These are phyloP conservation scores for Hypothenemus hampei DNA, from an alignment of 1,140 invertebrate species.

Conservation along the genomic window DNA sequence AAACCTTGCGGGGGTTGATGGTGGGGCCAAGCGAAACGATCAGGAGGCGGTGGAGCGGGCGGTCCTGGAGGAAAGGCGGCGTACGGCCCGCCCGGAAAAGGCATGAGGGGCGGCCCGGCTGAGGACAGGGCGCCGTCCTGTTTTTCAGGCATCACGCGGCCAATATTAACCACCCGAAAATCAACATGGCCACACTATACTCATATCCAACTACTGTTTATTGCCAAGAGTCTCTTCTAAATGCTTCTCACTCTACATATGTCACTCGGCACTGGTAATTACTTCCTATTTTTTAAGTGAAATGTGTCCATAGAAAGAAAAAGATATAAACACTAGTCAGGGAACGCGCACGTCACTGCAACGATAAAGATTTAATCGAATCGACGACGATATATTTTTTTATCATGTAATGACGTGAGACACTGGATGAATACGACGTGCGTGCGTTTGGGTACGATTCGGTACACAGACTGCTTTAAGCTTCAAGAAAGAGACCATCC, in stretches of 20 bases:
- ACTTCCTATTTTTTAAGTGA: not conserved
- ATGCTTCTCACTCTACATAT: too few species aligned
- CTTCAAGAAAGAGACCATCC: conserved; percentile 19
- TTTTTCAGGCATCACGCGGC: conserved; percentile 23
- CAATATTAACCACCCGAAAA: not conserved
- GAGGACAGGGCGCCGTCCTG: conserved; percentile 18
- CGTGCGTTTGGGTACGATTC: conserved; percentile 8
- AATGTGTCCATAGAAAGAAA: not conserved
- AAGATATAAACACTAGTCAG: not conserved
- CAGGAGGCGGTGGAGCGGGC: conserved; percentile 14
- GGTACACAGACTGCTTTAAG: conserved; percentile 16
- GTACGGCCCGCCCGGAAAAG: conserved; percentile 19
- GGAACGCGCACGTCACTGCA: conserved; percentile 15
- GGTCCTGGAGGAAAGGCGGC: conserved; percentile 14
- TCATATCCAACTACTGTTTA: too few species aligned
- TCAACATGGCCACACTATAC: too few species aligned
- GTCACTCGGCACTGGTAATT: too few species aligned
- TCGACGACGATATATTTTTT: not conserved
- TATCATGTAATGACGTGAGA: conserved; percentile 1
- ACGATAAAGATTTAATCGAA: too few species aligned
- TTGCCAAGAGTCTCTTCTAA: too few species aligned
- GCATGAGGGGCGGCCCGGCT: conserved; percentile 16
- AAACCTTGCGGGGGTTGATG: conserved; percentile 19
- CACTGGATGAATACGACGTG: too few species aligned
- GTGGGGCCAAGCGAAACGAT: conserved; percentile 20